Conservation (phyloP, 2,113 vertebrate species). For the Nettapus auritus region DNA sequence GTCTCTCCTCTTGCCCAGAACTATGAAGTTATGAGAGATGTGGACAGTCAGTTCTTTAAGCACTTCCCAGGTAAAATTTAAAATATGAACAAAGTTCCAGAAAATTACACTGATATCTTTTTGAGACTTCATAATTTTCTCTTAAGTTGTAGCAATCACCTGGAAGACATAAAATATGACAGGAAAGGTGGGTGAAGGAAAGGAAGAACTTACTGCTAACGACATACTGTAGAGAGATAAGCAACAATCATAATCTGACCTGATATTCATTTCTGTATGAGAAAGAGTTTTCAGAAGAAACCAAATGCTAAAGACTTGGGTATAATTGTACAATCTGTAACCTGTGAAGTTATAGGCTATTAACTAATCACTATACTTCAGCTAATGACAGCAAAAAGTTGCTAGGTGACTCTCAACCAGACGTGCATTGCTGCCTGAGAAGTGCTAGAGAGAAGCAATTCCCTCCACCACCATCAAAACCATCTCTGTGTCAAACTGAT, state of each 20-base stretch:
- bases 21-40: neutral
- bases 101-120: neutral
- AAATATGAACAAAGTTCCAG: neutral
- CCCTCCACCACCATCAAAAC: neutral
- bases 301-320: constrained; percentile 36
- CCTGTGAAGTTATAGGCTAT: constrained; percentile 33
- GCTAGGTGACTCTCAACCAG: constrained; percentile 51
- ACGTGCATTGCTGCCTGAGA: constrained; percentile 10
- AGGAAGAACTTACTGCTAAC: neutral
- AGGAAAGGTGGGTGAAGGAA: neutral
- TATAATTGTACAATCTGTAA: constrained; percentile 43
- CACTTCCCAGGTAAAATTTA: neutral
- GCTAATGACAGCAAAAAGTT: constrained; percentile 25
- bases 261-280: constrained; percentile 14
- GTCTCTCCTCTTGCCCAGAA: neutral
- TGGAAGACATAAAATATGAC: neutral
- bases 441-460: constrained; percentile 38
- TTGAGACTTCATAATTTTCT: neutral
- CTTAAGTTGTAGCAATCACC: neutral
- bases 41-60: neutral
- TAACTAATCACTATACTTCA: constrained; percentile 54
- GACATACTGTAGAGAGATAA: neutral
- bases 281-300: constrained; percentile 35
- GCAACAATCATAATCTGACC: neutral
- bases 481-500: constrained; percentile 42